Evolutionary conservation across 2,888 invertebrate genomes (phyloP), one percentile per base, ranked within the genome.

Genomic region (Dasypogon diadema): DNA sequence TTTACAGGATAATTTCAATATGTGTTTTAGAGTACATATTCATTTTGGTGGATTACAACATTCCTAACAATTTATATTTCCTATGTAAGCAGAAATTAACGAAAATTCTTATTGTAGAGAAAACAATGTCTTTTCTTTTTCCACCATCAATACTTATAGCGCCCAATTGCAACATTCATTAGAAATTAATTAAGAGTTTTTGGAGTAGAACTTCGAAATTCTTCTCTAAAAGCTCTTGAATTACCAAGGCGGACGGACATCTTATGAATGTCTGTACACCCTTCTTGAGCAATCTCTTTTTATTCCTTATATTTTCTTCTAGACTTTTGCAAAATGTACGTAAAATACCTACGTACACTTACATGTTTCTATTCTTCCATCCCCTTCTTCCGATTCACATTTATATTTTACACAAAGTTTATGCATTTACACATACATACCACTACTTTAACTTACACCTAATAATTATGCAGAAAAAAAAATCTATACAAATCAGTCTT

Each of bases 401-500:
- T 54, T 54, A 34, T 70, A 54, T 70, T 70, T 70, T 70, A 70
- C 70, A 68, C 65, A 46, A 68, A 65, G 12, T 22, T 21, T 68
- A 68, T 68, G 26, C 34, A 48, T 48, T 48, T 48, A 68, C 24
- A 68, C 48, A 68, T 68, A 48, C 54, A 34, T 51, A 54, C n/a
- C 14, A 3, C 21, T 70, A 54, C n/a, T 54, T 54, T 70, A 70
- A 42, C 30, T 70, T 70, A 70, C 51, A 70, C 70, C 54, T 70
- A 65, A 70, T 30, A 70, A 16, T 56, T 70, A 70, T 65, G 70
- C 70, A 34, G 70, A 24, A 24, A 70, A 68, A 75, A 74, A 76
- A 68, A 76, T 79, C 80, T 79, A 79, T 80, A 80, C 80, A 84
- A 85, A 85, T 85, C 85, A 85, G 85, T 85, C 85, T 85, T 85